phyloP scores from a whole-genome alignment of 2,113 vertebrate species.

The Paedocypris sp. region DNA sequence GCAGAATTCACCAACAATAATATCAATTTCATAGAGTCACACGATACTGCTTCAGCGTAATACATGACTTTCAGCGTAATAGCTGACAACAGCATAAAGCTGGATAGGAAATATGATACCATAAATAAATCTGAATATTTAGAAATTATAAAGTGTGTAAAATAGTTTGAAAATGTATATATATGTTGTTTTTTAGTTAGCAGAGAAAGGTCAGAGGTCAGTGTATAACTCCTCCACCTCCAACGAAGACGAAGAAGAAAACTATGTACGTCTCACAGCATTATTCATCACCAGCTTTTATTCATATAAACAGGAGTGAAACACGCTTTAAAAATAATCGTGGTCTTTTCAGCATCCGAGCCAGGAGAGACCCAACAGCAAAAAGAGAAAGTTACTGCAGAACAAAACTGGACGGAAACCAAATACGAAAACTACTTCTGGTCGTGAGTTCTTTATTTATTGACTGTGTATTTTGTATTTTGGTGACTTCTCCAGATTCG shows the following conservation, averaged over 20 bases:
- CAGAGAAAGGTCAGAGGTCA: background rate
- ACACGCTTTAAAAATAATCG: background rate
- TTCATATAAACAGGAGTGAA: background rate
- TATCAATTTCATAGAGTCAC: too few relatives aligned
- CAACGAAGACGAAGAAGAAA: conserved; percentile 26
- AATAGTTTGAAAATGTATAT: background rate
- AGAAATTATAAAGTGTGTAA: too few relatives aligned
- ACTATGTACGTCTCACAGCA: conserved; percentile 19
- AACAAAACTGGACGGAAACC: conserved; percentile 5
- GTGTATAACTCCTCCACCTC: background rate
- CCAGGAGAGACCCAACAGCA: background rate
- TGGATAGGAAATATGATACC: too few relatives aligned
- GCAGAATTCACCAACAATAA: too few relatives aligned
- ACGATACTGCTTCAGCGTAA: too few relatives aligned
- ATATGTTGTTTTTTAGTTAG: background rate
- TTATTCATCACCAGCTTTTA: background rate
- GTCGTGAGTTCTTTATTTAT: too few relatives aligned
- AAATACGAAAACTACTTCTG: conserved; percentile 32
- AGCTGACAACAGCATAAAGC: too few relatives aligned
- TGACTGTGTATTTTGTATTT: too few relatives aligned
- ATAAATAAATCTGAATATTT: too few relatives aligned
- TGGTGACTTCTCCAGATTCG: too few relatives aligned
- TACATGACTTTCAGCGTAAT: too few relatives aligned
- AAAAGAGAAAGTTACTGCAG: background rate
- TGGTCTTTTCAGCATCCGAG: background rate